Percentiles rank a stretch among this genome's conserved stretches.
Evolutionary conservation across 1,140 invertebrate genomes (phyloP).

Genomic region (Melanaphis sacchari): DNA sequence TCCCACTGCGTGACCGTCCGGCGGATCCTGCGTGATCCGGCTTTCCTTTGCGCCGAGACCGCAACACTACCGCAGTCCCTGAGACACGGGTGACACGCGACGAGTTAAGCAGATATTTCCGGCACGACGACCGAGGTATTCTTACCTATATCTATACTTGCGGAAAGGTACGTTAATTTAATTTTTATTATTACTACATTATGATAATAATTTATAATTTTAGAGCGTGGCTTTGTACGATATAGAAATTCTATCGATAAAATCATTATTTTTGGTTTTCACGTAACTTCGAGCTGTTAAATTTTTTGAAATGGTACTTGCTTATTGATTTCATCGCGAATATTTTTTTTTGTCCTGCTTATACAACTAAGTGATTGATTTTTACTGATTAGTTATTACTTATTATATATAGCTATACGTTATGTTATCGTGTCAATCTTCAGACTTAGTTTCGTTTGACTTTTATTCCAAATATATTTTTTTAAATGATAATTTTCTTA

Average conservation of each 20-base stretch:
- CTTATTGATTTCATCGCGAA: background rate
- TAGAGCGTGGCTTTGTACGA: background rate
- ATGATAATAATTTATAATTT: background rate
- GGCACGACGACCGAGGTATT: background rate
- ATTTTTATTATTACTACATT: background rate
- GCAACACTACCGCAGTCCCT: constrained; percentile 42
- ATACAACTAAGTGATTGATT: background rate
- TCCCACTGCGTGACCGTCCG: constrained; percentile 25
- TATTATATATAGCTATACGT: background rate
- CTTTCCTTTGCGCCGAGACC: constrained; percentile 29
- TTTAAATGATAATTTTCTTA: background rate
- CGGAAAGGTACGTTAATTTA: background rate
- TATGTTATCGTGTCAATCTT: background rate
- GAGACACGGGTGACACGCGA: constrained; percentile 17
- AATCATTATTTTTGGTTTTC: background rate
- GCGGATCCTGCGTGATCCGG: constrained; percentile 34
- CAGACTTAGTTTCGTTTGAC: background rate
- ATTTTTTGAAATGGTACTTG: background rate
- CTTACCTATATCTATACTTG: background rate
- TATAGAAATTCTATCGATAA: background rate
- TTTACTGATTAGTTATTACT: no score
- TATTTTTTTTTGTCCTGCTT: background rate
- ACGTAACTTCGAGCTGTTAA: background rate
- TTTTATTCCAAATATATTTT: background rate
- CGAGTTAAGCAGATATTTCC: background rate